These are phyloP conservation scores for Adelognathus sp. DNA, from an alignment of 2,888 invertebrate genomes.

Conservation along the genomic window DNA sequence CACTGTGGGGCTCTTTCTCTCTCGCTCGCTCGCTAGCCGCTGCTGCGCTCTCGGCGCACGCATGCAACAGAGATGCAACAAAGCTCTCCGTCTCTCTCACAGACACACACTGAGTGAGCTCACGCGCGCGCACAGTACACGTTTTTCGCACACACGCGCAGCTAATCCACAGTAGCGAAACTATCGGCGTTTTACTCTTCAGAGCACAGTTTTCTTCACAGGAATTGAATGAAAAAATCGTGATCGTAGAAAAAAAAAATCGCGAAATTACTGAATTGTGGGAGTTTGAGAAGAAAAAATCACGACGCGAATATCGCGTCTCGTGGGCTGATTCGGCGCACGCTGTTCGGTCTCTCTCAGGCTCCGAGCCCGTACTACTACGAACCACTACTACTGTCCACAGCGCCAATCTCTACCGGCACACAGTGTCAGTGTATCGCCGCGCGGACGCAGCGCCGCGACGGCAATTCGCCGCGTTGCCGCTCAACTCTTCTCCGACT, in stretches of 20 bases:
- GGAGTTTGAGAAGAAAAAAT: neutral
- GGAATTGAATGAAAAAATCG: too few species aligned
- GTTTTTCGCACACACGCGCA: neutral
- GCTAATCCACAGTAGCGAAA: too few species aligned
- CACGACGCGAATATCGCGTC: neutral
- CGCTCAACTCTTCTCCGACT: constrained; percentile 43
- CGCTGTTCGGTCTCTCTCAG: constrained; percentile 21
- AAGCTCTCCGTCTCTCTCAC: neutral
- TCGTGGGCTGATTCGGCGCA: constrained; percentile 12
- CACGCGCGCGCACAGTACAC: neutral
- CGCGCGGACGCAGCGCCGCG: constrained; percentile 56
- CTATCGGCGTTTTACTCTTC: too few species aligned
- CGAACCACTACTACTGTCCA: too few species aligned
- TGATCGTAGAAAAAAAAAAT: neutral
- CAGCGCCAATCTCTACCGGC: neutral
- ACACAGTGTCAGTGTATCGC: constrained; percentile 39
- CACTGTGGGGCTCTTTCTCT: too few species aligned
- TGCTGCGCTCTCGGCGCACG: constrained; percentile 35
- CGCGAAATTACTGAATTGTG: neutral
- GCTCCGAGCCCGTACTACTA: neutral
- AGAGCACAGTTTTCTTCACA: too few species aligned
- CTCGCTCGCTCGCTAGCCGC: too few species aligned
- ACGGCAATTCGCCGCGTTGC: constrained; percentile 48
- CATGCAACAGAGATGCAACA: constrained; percentile 11
- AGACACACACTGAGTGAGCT: neutral